Conservation (phyloP, 2,113 vertebrate genomes). For the Penelope pileata region DNA sequence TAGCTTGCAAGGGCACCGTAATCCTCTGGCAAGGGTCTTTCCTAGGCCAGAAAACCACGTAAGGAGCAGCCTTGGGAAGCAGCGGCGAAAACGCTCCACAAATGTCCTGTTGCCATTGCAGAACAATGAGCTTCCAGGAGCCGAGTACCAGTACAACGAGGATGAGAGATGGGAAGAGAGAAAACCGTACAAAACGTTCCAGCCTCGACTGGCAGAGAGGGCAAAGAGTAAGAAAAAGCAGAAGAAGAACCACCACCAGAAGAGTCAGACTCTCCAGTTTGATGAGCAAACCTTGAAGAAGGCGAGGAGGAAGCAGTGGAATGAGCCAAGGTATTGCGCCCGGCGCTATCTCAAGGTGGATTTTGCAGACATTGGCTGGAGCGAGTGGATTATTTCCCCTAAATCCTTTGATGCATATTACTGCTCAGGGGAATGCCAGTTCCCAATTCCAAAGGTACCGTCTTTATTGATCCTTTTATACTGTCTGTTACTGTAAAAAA, state of each 20-base stretch:
- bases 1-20: slow-evolving; percentile 79
- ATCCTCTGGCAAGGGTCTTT: slow-evolving; percentile 44
- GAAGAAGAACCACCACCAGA: slow-evolving; percentile 83
- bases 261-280: slow-evolving; percentile 90
- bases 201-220: slow-evolving; percentile 80
- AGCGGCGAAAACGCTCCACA: slow-evolving; percentile 79
- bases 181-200: slow-evolving; percentile 83
- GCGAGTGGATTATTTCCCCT: slow-evolving; percentile 98
- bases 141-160: slow-evolving; percentile 83
- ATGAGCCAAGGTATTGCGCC: slow-evolving; percentile 87
- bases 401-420: slow-evolving; percentile 97
- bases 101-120: slow-evolving; percentile 85
- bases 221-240: slow-evolving; percentile 85
- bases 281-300: slow-evolving; percentile 94
- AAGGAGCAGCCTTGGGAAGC: slow-evolving; percentile 21
- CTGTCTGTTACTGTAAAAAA: not conserved
- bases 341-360: slow-evolving; percentile 95
- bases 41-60: slow-evolving; percentile 45
- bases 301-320: slow-evolving; percentile 93
- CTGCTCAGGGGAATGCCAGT: slow-evolving; percentile 96
- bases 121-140: slow-evolving; percentile 93
- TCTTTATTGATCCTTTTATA: not conserved
- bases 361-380: slow-evolving; percentile 98
- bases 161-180: slow-evolving; percentile 81
- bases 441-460: slow-evolving; percentile 95